A percentile compares a stretch with the other conserved stretches of the same genome.
Evolutionary conservation across 2,113 vertebrate species (phyloP).

Genomic region (Myotis lucifugus): DNA sequence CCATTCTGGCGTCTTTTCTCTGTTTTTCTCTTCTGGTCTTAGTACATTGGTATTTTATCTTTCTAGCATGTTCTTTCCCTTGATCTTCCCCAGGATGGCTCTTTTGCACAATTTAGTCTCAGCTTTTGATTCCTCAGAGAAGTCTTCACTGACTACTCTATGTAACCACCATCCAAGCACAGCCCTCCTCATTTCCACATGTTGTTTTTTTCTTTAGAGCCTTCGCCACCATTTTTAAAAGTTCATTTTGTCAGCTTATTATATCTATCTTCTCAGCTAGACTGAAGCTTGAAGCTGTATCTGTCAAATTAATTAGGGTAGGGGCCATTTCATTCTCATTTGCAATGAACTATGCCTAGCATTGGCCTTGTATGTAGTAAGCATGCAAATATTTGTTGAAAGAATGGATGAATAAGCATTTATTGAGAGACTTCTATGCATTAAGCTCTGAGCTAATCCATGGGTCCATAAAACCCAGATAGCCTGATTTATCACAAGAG

Average conservation of each 20-base stretch:
- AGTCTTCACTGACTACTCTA: background rate
- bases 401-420: constrained; percentile 3
- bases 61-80: background rate
- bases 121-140: background rate
- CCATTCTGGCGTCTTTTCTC: background rate
- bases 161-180: background rate
- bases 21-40: background rate
- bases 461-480: background rate
- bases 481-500: background rate
- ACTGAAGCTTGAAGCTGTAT: background rate
- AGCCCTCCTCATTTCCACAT: background rate
- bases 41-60: background rate
- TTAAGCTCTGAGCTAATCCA: background rate
- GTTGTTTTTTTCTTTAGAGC: background rate
- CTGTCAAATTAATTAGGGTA: background rate
- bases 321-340: background rate
- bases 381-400: background rate
- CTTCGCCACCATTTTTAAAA: background rate
- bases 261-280: background rate
- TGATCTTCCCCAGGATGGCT: background rate
- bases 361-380: background rate
- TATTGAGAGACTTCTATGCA: background rate
- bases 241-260: background rate
- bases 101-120: background rate
- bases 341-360: background rate